Conservation (phyloP, 2,888 invertebrate genomes). For the Meta bourneti region DNA sequence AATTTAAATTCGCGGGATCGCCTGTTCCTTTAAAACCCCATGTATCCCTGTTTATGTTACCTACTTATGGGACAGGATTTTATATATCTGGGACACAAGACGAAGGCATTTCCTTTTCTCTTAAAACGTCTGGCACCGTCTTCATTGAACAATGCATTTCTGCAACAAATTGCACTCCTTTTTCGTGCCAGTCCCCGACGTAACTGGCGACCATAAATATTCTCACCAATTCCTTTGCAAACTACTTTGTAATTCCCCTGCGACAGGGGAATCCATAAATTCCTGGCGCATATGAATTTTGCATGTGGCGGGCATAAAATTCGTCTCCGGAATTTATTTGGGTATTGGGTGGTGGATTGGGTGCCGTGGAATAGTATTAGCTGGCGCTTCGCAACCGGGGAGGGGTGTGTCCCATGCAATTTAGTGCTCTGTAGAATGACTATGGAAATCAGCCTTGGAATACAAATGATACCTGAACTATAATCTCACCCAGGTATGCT, state of each 20-base stretch:
- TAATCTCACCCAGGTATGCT: too few relatives aligned
- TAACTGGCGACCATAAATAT: slow-evolving; percentile 40
- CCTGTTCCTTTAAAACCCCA: not conserved
- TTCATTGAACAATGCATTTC: slow-evolving; percentile 39
- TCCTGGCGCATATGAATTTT: slow-evolving; percentile 46
- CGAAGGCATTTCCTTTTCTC: not conserved
- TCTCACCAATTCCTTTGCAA: slow-evolving; percentile 50
- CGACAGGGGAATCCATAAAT: slow-evolving; percentile 53
- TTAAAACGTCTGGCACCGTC: slow-evolving; percentile 11
- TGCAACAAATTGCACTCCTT: slow-evolving; percentile 23
- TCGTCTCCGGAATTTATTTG: not conserved
- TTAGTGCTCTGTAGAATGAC: not conserved
- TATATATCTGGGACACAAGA: not conserved
- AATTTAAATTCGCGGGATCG: not conserved
- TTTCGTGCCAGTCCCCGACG: slow-evolving; percentile 38
- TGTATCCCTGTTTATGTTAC: not conserved
- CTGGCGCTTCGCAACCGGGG: not conserved
- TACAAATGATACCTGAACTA: not conserved
- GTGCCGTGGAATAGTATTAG: not conserved
- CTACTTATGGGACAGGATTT: not conserved
- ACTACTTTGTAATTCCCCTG: slow-evolving; percentile 55
- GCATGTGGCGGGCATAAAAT: slow-evolving; percentile 49
- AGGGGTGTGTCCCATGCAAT: not conserved
- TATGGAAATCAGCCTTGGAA: not conserved
- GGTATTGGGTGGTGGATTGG: not conserved